Conservation (phyloP, 2,888 invertebrate genomes). For the Tanytarsus gracilentus region DNA sequence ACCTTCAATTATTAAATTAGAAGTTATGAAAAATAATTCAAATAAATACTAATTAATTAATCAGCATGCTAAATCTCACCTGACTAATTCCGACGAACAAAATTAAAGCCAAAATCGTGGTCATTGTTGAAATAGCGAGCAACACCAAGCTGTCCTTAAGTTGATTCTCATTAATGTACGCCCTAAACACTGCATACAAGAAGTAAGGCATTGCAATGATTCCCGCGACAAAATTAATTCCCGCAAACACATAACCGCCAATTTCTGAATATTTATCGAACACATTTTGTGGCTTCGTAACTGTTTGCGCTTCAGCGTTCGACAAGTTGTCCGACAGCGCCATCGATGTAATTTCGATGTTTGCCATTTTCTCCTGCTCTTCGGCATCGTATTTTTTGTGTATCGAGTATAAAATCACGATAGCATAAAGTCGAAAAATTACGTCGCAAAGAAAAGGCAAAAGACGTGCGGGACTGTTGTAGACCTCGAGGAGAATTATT, state of each 20-base stretch:
- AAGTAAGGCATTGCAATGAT: conserved; percentile 5
- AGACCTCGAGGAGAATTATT: neutral
- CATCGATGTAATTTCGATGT: neutral
- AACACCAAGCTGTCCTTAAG: neutral
- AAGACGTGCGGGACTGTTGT: neutral
- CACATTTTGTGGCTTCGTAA: neutral
- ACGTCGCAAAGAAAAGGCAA: neutral
- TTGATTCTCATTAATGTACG: neutral
- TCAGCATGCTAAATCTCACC: neutral
- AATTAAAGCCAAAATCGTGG: neutral
- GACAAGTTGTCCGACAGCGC: neutral
- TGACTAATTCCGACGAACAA: conserved; percentile 1
- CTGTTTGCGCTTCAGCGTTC: neutral
- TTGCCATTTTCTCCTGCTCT: neutral
- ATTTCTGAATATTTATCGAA: neutral
- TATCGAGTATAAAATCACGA: neutral
- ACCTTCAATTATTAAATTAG: neutral
- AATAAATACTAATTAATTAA: too few relatives aligned
- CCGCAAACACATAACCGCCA: neutral
- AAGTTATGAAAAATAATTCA: too few relatives aligned
- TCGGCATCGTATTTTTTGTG: neutral
- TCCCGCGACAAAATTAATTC: neutral
- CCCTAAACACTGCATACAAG: neutral
- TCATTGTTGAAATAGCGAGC: neutral
- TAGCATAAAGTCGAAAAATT: neutral